Conservation (phyloP, 1,140 invertebrate genomes). For the Capitella teleta region DNA sequence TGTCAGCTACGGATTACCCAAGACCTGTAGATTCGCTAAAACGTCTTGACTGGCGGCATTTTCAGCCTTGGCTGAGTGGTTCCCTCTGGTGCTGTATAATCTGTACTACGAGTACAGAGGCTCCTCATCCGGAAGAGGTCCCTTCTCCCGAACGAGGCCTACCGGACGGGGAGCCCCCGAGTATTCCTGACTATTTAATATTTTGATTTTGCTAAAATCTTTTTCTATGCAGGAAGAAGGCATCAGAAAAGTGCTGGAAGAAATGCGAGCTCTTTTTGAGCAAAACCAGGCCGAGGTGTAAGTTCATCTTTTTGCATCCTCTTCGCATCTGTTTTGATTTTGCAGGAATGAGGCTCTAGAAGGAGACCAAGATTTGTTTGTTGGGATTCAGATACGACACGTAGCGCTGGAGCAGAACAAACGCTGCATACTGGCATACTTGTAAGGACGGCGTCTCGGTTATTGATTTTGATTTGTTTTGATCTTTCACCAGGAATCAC, state of each 20-base stretch:
- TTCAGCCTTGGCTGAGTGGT: background rate
- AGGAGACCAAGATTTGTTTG: conserved; percentile 43
- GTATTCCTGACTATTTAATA: background rate
- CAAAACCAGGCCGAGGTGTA: conserved; percentile 65
- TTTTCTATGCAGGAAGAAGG: conserved; percentile 46
- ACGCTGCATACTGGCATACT: conserved; percentile 75
- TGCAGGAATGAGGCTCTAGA: conserved; percentile 44
- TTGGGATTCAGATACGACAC: conserved; percentile 68
- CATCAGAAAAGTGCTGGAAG: conserved; percentile 61
- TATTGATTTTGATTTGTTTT: background rate
- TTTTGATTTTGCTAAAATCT: conserved; percentile 13
- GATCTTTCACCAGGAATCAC: background rate
- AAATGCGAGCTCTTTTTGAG: conserved; percentile 62
- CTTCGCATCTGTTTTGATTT: conserved; percentile 9
- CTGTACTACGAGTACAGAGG: background rate
- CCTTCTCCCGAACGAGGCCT: background rate
- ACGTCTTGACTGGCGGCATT: background rate
- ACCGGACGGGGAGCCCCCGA: background rate
- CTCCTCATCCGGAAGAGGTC: background rate
- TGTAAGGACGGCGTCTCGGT: conserved; percentile 46
- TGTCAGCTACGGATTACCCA: background rate
- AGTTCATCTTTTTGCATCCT: conserved; percentile 30
- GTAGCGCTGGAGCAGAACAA: conserved; percentile 76
- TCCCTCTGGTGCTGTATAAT: background rate
- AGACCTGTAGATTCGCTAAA: too few relatives aligned